Evolutionary conservation across 2,113 vertebrate genomes (phyloP), one percentile per base, ranked within the genome.

Genomic region (Sitta europaea): DNA sequence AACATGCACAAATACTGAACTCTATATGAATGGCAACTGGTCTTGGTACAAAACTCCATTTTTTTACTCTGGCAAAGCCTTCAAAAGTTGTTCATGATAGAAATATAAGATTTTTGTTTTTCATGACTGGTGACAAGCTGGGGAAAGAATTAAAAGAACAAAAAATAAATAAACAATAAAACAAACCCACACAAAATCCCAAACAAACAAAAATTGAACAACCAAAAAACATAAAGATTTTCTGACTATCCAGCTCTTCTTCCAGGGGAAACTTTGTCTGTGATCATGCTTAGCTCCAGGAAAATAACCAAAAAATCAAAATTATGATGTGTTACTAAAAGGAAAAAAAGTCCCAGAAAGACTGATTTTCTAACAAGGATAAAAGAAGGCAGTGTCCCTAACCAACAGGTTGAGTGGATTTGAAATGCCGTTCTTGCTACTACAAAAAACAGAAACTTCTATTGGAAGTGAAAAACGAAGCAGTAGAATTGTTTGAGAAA

Each of bases 151-250:
- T 50, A 18, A 11, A 23, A n/a, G 71, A 48, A 29, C 3, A 38
- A 14, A 10, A n/a, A n/a, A n/a, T n/a, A n/a, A n/a, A n/a, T n/a
- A n/a, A n/a, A n/a, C 7, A 50, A 24, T 8, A 16, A 63, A 55
- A 50, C 5, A 43, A 58, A 24, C 7, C 4, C 11, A 27, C 18
- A 58, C 14, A 58, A 31, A 51, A 12, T 4, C 4, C 17, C 11
- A 61, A 87, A 29, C 18, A 33, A 77, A 33, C 12, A 33, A 50
- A 48, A 47, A 25, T 5, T 17, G 27, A 42, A 35, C 7, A 54
- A 47, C 3, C 0, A 3, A 47, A 74, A 21, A 35, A 1, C 0
- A 3, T 20, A n/a, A 10, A 36, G 3, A 36, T 2, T 43, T 54
- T 48, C 31, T 65, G 14, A 86, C 27, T 36, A 33, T 36, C 9